These are phyloP conservation scores for Choloepus hoffmanni DNA, from an alignment of 2,113 vertebrate species.

Conservation along the genomic window DNA sequence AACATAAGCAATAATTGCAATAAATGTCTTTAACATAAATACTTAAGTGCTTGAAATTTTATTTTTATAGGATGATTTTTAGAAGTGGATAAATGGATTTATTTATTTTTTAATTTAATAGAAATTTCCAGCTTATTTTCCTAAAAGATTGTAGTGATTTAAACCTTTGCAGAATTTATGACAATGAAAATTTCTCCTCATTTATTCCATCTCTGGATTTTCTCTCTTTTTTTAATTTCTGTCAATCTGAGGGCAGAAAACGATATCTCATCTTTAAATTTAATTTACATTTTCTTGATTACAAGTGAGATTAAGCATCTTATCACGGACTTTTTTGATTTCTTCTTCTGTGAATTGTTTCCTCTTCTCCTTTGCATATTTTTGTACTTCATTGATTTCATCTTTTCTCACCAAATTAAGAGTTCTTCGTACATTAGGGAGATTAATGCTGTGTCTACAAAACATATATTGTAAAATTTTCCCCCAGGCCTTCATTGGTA, in stretches of 20 bases:
- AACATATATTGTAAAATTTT: not conserved
- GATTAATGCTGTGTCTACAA: not conserved
- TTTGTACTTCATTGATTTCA: not conserved
- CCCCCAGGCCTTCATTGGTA: not conserved
- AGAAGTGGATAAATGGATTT: not conserved
- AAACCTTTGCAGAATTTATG: not conserved
- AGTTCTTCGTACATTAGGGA: not conserved
- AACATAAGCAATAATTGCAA: not conserved
- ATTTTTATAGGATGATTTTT: slow-evolving; percentile 26
- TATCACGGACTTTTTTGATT: not conserved
- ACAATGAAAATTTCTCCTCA: not conserved
- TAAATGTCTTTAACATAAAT: not conserved
- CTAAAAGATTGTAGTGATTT: not conserved
- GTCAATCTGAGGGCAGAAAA: not conserved
- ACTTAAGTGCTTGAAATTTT: slow-evolving; percentile 34
- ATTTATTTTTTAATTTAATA: slow-evolving; percentile 22
- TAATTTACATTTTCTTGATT: slow-evolving; percentile 50
- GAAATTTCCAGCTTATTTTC: slow-evolving; percentile 10
- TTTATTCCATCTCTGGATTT: slow-evolving; percentile 4
- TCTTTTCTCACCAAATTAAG: slow-evolving; percentile 5
- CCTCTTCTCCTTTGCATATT: not conserved
- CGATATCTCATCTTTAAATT: not conserved
- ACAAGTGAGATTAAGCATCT: not conserved
- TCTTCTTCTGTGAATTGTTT: not conserved
- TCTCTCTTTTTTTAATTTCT: not conserved